Evolutionary conservation across 2,113 vertebrate genomes (phyloP).

Genomic region (Thinocorus orbignyianus): DNA sequence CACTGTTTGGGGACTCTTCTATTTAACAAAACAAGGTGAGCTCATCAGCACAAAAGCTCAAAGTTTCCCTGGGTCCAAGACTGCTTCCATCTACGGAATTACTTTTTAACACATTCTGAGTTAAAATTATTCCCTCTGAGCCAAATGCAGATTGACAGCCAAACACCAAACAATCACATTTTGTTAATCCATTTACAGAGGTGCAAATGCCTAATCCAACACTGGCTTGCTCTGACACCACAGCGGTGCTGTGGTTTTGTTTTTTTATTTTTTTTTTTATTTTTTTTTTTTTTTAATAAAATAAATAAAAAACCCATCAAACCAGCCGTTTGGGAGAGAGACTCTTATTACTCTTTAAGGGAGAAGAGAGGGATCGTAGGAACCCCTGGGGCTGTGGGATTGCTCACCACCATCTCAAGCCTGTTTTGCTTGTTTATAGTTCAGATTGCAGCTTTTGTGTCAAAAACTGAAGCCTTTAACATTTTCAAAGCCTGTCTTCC

Average conservation of each 20-base stretch:
- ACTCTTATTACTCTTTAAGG: background rate
- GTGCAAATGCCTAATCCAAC: slow-evolving; percentile 47
- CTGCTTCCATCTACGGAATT: background rate
- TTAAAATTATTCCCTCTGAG: slow-evolving; percentile 33
- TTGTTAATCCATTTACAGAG: slow-evolving; percentile 63
- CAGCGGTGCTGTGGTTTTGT: background rate
- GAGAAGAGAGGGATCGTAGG: background rate
- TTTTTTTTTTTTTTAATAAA: too few relatives aligned
- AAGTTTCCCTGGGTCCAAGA: slow-evolving; percentile 35
- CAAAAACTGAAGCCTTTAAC: slow-evolving; percentile 43
- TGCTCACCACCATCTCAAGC: background rate
- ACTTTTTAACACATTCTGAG: slow-evolving; percentile 53
- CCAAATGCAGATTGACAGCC: slow-evolving; percentile 63
- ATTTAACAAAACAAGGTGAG: slow-evolving; percentile 42
- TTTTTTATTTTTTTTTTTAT: too few relatives aligned
- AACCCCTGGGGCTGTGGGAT: background rate
- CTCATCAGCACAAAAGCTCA: background rate
- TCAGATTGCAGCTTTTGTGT: background rate
- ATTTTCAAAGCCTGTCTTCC: slow-evolving; percentile 37
- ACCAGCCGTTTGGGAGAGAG: background rate
- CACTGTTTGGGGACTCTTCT: background rate
- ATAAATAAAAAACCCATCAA: background rate
- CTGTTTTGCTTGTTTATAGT: background rate
- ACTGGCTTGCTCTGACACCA: background rate
- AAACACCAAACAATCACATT: slow-evolving; percentile 56